Base-by-base conservation (phyloP, 2,888 invertebrate species). In the Xanthostigma xanthostigma region DNA sequence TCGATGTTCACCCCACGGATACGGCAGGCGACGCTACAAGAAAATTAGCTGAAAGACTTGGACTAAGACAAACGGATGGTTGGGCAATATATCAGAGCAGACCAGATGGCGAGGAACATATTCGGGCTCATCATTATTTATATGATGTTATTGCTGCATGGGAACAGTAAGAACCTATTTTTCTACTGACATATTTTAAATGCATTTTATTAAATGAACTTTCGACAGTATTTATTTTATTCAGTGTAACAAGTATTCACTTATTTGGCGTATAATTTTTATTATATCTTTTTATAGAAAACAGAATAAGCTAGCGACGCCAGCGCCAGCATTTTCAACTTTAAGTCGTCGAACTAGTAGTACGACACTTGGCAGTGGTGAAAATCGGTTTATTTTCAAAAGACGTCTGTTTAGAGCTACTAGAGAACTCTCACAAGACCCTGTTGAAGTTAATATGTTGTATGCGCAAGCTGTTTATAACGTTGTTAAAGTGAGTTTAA, bases 391-490 rank as follows among this genome's bases (percentile, higher is more conserved):
- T 66, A 84, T 94, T 55, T 93, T 95, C 70, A 90, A 92, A 61
- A 82, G 92, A 47, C 76, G 94, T 11, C 68, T 95, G 46, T 95
- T 93, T 70, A 82, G 86, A 57, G 85, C 87, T 53, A 87, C 86
- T 0, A 76, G 90, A 38, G 92, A 93, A 65, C 72, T 94, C 46
- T 92, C 92, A 8, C 92, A 92, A 68, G 95, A 95, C 70, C 93
- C 94, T 0, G 88, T 94, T 0, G 94, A 95, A 69, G 89, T 94
- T 11, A 92, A 90, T 59, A 76, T 95, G 63, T 71, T 95, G 5
- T 95, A 93, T 66, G 90, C 94, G 33, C 95, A 95, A 70, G 94
- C 93, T 49, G 94, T 95, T 9, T 87, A 94, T 60, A 86, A 87
- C 62, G 92, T 95, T 44, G 94, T 94, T 3, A 92, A 92, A 79